Percentiles rank a stretch among this genome's conserved stretches.
These are phyloP conservation scores for Enteromius viviparus DNA, from an alignment of 2,797 vertebrate genomes.

Conservation along the genomic window DNA sequence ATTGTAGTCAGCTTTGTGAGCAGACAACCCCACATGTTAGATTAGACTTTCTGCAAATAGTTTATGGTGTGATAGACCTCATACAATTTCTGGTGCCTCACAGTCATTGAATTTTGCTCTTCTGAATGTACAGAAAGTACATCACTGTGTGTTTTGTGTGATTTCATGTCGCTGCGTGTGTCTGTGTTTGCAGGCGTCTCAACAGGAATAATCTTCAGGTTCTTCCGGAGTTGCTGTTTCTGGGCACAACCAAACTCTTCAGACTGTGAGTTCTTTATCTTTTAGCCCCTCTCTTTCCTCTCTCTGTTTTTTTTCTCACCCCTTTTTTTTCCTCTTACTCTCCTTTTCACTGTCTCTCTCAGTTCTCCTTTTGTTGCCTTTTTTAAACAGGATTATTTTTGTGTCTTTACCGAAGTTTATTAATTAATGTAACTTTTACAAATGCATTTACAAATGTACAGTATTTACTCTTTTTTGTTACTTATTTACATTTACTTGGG, in stretches of 20 bases:
- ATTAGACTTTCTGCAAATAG: background rate
- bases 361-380: background rate
- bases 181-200: conserved; percentile 83
- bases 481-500: background rate
- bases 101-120: background rate
- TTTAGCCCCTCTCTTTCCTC: conserved; percentile 39
- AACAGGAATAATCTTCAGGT: conserved; percentile 98
- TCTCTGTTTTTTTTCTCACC: conserved; percentile 22
- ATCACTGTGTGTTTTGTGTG: background rate
- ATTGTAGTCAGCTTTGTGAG: background rate
- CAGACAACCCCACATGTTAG: background rate
- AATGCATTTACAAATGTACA: background rate
- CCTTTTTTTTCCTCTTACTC: conserved; percentile 29
- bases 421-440: background rate
- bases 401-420: background rate
- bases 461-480: background rate
- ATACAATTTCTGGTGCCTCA: conserved; percentile 9
- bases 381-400: conserved; percentile 23
- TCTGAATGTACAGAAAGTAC: background rate
- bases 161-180: conserved; percentile 27
- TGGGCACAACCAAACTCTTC: conserved; percentile 93
- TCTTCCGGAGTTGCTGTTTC: conserved; percentile 95
- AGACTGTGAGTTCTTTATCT: conserved; percentile 90
- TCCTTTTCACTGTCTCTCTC: conserved; percentile 21
- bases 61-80: conserved; percentile 1